phyloP scores from a whole-genome alignment of 1,140 invertebrate genomes.

The Papilio aristodemus region DNA sequence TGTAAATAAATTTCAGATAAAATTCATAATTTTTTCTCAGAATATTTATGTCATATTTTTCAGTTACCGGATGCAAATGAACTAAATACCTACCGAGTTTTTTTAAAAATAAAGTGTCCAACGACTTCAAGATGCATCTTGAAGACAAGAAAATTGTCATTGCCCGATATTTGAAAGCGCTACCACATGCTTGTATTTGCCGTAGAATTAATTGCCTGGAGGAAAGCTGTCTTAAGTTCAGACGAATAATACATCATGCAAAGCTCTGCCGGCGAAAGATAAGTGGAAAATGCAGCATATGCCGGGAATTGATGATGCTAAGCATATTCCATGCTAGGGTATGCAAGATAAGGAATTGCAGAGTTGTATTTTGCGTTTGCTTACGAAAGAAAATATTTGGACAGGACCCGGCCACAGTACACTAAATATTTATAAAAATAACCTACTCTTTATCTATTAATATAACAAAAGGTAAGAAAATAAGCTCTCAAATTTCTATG shows the following conservation, averaged over 20 bases:
- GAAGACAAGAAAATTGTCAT: not conserved
- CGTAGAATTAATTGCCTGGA: constrained; percentile 12
- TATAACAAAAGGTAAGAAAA: not conserved
- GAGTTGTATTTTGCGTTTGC: not conserved
- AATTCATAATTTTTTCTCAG: not conserved
- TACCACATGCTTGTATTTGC: constrained; percentile 17
- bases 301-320: not conserved
- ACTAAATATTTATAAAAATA: not conserved
- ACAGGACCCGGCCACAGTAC: not conserved
- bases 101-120: not conserved
- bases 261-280: not conserved
- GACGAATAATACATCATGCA: not conserved
- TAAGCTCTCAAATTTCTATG: not conserved
- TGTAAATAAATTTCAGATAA: no score
- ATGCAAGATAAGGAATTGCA: not conserved
- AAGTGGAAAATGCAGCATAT: not conserved
- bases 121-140: not conserved
- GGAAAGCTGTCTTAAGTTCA: constrained; percentile 1
- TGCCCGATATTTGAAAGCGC: not conserved
- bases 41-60: not conserved
- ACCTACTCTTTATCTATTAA: not conserved
- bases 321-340: not conserved
- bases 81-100: not conserved
- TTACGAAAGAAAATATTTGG: not conserved
- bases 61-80: not conserved